Evolutionary conservation across 1,140 invertebrate species (phyloP).

Genomic region (Coenobita brevimanus): DNA sequence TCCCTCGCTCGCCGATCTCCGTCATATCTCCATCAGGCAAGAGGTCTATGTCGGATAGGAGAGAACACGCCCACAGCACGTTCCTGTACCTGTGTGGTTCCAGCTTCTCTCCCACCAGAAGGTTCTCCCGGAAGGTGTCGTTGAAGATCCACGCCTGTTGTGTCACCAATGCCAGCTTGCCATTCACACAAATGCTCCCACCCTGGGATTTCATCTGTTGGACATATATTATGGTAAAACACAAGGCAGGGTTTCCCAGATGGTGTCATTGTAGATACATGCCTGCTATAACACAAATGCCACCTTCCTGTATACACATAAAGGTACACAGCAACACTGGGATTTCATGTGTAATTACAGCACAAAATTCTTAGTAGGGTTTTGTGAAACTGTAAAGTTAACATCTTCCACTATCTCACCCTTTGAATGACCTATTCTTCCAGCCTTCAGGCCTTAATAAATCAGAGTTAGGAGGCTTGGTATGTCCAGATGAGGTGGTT

Average conservation of each 20-base stretch:
- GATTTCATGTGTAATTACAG: too few relatives aligned
- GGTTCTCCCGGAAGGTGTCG: constrained; percentile 77
- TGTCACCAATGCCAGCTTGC: constrained; percentile 76
- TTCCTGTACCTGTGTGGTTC: constrained; percentile 74
- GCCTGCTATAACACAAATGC: too few relatives aligned
- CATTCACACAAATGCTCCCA: constrained; percentile 72
- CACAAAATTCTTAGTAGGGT: background rate
- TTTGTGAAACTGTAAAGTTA: too few relatives aligned
- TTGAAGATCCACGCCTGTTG: constrained; percentile 80
- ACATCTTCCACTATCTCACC: too few relatives aligned
- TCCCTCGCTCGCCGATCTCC: constrained; percentile 79
- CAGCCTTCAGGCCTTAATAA: too few relatives aligned
- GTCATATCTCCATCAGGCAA: constrained; percentile 81
- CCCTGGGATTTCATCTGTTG: constrained; percentile 51
- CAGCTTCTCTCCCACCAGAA: constrained; percentile 78
- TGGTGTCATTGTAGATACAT: too few relatives aligned
- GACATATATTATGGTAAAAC: background rate
- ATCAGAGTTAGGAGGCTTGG: too few relatives aligned
- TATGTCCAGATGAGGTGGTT: too few relatives aligned
- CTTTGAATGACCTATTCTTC: too few relatives aligned
- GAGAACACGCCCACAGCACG: constrained; percentile 76
- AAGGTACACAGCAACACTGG: too few relatives aligned
- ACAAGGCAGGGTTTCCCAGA: too few relatives aligned
- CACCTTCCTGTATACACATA: too few relatives aligned
- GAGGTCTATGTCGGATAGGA: constrained; percentile 82